Conservation (phyloP, 1,140 invertebrate genomes). For the Pteromalus puparum region DNA sequence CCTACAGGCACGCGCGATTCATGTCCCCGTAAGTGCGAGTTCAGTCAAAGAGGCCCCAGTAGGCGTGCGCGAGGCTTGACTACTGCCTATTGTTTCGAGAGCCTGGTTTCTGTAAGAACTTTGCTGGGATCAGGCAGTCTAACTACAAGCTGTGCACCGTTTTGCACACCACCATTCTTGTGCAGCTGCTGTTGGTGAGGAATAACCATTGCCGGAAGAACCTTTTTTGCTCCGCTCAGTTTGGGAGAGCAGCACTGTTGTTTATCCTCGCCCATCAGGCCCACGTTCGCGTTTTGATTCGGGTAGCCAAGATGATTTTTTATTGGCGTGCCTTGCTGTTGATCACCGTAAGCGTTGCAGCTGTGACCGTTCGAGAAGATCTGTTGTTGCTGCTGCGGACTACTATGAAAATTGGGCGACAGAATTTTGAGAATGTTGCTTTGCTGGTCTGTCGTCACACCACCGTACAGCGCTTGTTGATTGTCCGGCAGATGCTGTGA, state of each 20-base stretch:
- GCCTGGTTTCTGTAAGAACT: constrained; percentile 66
- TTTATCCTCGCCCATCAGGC: constrained; percentile 57
- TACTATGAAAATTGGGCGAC: constrained; percentile 53
- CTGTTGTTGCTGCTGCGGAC: constrained; percentile 54
- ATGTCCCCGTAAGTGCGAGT: neutral
- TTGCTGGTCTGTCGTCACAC: neutral
- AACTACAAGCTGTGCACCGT: constrained; percentile 68
- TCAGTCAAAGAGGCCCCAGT: neutral
- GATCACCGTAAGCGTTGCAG: neutral
- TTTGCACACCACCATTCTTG: constrained; percentile 59
- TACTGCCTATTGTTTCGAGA: constrained; percentile 63
- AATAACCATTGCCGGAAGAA: constrained; percentile 59
- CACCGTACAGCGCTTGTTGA: constrained; percentile 2
- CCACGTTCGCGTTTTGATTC: neutral
- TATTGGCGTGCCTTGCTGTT: constrained; percentile 55
- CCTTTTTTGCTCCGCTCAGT: constrained; percentile 67
- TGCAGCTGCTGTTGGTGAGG: constrained; percentile 32
- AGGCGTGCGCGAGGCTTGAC: neutral
- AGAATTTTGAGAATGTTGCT: constrained; percentile 58
- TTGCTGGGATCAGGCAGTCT: constrained; percentile 70
- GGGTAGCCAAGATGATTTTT: constrained; percentile 37
- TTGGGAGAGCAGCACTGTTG: constrained; percentile 67
- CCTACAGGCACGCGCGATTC: neutral
- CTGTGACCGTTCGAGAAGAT: constrained; percentile 10
- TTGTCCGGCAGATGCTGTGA: neutral